Evolutionary conservation across 1,140 invertebrate genomes (phyloP), one percentile per base, ranked within the genome.

Genomic region (Aphaenogaster rudis): DNA sequence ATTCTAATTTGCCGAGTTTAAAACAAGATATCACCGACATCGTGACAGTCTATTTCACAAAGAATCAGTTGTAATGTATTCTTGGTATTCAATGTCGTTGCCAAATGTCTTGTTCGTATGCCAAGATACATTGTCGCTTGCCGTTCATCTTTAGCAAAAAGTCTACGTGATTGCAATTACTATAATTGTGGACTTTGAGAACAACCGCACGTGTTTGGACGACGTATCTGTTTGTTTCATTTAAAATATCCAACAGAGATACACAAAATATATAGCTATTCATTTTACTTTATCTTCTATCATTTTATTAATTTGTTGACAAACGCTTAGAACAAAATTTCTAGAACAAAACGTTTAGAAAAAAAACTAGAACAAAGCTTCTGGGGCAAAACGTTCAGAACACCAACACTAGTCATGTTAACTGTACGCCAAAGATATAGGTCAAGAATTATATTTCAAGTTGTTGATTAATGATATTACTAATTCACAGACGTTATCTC

Each of bases 111-210:
- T 48, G 39, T 48, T 71, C 15, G 52, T 45, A 72, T 74, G 80
- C 80, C 80, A 82, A 82, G 52, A 82, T 82, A 59, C 80, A 61
- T 82, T 45, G 80, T 59, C 39, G 11, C 52, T 74, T 59, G 80
- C 59, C 66, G 52, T 72, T 45, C 13, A 80, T 36, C 17, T 48
- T 39, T 36, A 33, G 69, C 42, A 59, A 74, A 81, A 61, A 82
- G 80, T 72, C 67, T 50, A 72, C 21, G 17, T 21, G 52, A 52
- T 71, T 81, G 39, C 15, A 69, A 69, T 81, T 71, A 57, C n/a
- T 54, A 9, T 57, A 57, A 71, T 45, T 45, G 15, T 77, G 42
- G 36, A 52, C 28, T 78, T 33, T 61, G 61, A 50, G 17, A 54
- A 69, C 15, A 52, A 28, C 2, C 36, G 36, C 64, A 45, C 48